Evolutionary conservation across 53 echinoderm and acorn worm genomes (phyloP), one percentile per base, ranked within the genome.

Genomic region (Holothuria leucospilota): DNA sequence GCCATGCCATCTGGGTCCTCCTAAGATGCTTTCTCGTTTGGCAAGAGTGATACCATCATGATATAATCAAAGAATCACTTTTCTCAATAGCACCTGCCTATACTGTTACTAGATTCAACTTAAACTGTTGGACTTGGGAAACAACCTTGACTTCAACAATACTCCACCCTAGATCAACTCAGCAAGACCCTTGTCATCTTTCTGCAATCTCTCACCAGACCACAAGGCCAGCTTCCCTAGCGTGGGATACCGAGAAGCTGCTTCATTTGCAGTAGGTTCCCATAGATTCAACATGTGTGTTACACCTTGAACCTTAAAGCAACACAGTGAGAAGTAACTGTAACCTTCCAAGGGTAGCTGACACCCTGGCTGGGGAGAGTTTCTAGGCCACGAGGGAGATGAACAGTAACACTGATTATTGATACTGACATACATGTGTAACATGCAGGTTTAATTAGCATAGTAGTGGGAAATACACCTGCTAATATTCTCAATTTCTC

Each of bases 241-340:
- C 49, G 75, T 51, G 75, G 75, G 51, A 26, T 75, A 42, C 3
- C 8, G 51, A 75, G 75, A 75, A n/a, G 52, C 26, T 40, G 26
- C 49, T 52, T 72, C 72, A 72, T 72, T 72, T 72, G 42, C n/a
- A n/a, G n/a, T 75, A 51, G 49, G 49, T 23, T 23, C 53, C 52
- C 75, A 51, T 46, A 49, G 41, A 27, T 49, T 75, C 26, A 49
- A 75, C 75, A 75, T 75, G 75, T 75, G 75, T 49, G 52, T 51
- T 75, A 53, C 75, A 75, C 75, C 75, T 75, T 75, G 49, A 75
- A 24, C 51, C 39, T 56, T 46, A 49, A 75, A 75, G 49, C 20
- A 42, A 8, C 13, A 68, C 28, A 25, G 5, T 27, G 8, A 68
- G 68, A 25, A 23, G 51, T 25, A 49, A 51, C 51, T 49, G 39